These are phyloP conservation scores for Vombatus ursinus DNA, from an alignment of 2,113 vertebrate genomes.

Conservation along the genomic window DNA sequence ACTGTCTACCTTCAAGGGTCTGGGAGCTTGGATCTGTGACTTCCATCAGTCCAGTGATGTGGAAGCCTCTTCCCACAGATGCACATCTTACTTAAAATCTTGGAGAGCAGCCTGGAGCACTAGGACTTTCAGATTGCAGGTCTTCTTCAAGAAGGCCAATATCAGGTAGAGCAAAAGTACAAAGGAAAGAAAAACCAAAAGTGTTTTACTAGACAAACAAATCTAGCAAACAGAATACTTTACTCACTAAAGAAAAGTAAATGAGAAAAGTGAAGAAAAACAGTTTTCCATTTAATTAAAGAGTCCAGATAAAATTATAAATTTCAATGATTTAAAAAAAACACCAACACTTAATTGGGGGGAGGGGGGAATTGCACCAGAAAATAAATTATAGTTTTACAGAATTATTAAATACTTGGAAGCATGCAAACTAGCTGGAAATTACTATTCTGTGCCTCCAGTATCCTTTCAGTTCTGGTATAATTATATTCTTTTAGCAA, in stretches of 20 bases:
- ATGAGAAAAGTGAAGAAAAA: constrained; percentile 6
- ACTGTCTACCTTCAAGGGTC: background rate
- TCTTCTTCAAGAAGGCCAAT: background rate
- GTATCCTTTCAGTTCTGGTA: background rate
- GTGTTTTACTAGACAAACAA: constrained; percentile 9
- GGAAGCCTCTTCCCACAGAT: background rate
- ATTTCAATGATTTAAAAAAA: background rate
- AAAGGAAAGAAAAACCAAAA: background rate
- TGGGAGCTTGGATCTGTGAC: background rate
- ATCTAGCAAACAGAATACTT: background rate
- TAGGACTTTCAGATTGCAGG: background rate
- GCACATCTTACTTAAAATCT: background rate
- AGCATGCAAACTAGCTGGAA: background rate
- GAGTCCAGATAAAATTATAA: background rate
- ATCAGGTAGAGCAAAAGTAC: background rate
- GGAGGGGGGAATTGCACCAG: background rate
- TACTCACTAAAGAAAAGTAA: fast-evolving
- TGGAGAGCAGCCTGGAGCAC: background rate
- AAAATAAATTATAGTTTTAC: background rate
- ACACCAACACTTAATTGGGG: background rate
- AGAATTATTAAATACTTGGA: background rate
- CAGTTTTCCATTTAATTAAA: constrained; percentile 14
- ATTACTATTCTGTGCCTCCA: background rate
- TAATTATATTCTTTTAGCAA: background rate
- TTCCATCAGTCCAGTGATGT: background rate